Conservation (phyloP, 2,797 vertebrate species). For the Periophthalmus magnuspinnatus region DNA sequence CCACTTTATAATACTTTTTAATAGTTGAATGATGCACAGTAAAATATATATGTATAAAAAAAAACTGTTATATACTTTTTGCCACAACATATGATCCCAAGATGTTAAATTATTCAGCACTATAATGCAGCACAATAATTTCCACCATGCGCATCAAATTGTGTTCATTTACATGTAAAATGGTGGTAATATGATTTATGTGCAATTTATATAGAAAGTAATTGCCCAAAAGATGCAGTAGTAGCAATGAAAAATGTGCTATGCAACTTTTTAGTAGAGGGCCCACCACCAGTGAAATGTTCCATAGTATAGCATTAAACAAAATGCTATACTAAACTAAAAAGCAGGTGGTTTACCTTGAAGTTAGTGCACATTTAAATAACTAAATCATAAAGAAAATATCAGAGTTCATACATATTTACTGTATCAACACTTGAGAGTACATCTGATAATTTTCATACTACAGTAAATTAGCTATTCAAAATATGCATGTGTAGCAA, state of each 20-base stretch:
- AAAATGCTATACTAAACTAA: too few relatives aligned
- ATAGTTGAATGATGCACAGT: too few relatives aligned
- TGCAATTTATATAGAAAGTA: not conserved
- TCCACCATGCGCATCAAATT: not conserved
- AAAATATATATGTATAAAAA: too few relatives aligned
- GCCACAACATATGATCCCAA: too few relatives aligned
- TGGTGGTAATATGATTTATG: not conserved
- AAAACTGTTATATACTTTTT: too few relatives aligned
- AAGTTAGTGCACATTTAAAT: not conserved
- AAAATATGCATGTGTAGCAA: not conserved
- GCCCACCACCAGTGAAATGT: not conserved
- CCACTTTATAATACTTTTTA: too few relatives aligned
- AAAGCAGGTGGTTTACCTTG: not conserved
- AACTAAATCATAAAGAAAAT: not conserved
- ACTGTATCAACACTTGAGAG: not conserved
- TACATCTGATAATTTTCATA: not conserved
- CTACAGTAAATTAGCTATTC: not conserved
- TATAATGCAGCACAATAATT: not conserved
- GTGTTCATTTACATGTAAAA: too few relatives aligned
- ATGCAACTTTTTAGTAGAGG: not conserved
- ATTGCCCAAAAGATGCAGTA: not conserved
- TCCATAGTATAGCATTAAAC: not conserved
- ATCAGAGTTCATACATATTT: not conserved
- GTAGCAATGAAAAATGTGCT: not conserved
- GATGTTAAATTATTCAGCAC: too few relatives aligned